Evolutionary conservation across 2,113 vertebrate species (phyloP), one percentile per base, ranked within the genome.

Genomic region (Blennius ocellaris): DNA sequence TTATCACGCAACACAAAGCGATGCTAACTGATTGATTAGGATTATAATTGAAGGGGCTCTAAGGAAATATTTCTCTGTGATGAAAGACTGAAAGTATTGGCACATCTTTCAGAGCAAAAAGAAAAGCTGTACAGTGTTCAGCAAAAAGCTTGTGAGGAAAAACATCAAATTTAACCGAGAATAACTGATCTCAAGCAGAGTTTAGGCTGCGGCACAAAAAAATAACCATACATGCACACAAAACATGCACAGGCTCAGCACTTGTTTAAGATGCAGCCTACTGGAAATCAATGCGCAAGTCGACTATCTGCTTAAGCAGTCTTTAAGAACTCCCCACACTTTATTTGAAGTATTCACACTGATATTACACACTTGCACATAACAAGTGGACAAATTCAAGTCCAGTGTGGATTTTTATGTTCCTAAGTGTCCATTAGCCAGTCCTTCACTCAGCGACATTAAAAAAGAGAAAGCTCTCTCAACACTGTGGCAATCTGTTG

Each of bases 11-110:
- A 87, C 68, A 86, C 68, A 66, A 83, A 72, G 83, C 78, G 79
- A 92, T 80, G 69, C 76, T 80, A 80, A 90, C 78, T 83, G 73
- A 86, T 87, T 92, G 90, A 90, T 91, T 90, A 83, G 73, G 75
- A 77, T 78, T 88, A 81, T 83, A 90, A 83, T 87, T 87, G 82
- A 86, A 85, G 82, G 73, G 83, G 78, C 86, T 86, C 80, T 73
- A 58, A 82, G 80, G 85, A 89, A 85, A 81, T 69, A 14, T 78
- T 86, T 78, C 40, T 65, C 65, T 56, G 73, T 78, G 83, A 87
- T 83, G 65, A 80, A 82, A 87, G 83, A 55, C 69, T 47, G 45
- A 11, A 78, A 74, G 72, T 75, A 40, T 43, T 86, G 78, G 72
- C 70, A 67, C 64, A 72, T 77, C 56, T 90, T 81, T 73, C 79